phyloP scores from a whole-genome alignment of 2,888 invertebrate species.

The Camptogramma bilineatum region DNA sequence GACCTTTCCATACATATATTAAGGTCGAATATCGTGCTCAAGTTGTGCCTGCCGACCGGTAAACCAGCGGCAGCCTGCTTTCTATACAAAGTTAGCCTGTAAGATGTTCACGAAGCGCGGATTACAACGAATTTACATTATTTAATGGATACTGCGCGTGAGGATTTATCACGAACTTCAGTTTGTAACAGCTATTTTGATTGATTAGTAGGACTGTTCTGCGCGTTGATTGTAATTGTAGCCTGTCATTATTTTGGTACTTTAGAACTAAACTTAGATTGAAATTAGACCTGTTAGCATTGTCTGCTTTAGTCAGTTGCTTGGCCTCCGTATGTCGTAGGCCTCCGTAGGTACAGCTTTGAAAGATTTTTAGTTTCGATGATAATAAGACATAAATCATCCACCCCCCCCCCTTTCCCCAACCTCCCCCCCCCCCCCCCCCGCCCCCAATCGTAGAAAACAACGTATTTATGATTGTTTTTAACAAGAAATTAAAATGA shows the following conservation, averaged over 20 bases:
- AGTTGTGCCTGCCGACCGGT: neutral
- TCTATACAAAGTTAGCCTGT: slow-evolving; percentile 23
- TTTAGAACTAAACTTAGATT: neutral
- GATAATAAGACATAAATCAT: too few relatives aligned
- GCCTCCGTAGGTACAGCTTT: too few relatives aligned
- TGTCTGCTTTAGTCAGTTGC: neutral
- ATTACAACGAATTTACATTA: slow-evolving; percentile 85
- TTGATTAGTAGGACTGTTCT: slow-evolving; percentile 51
- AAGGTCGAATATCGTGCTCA: neutral
- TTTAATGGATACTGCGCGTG: slow-evolving; percentile 82
- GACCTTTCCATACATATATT: too few relatives aligned
- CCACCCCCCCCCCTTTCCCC: too few relatives aligned
- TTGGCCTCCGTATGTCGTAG: too few relatives aligned
- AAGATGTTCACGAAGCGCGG: slow-evolving; percentile 70
- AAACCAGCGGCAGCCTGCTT: slow-evolving; percentile 12
- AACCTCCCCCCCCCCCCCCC: too few relatives aligned
- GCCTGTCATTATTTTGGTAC: neutral
- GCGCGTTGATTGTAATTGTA: slow-evolving; percentile 7
- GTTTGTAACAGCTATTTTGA: slow-evolving; percentile 56
- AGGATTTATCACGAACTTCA: slow-evolving; percentile 77
- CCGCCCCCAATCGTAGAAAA: too few relatives aligned
- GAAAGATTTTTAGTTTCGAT: too few relatives aligned
- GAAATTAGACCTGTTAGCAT: too few relatives aligned
- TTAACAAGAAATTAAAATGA: too few relatives aligned
- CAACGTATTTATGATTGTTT: too few relatives aligned